Conservation (phyloP, 1,140 invertebrate genomes). For the Zaprionus vittiger region DNA sequence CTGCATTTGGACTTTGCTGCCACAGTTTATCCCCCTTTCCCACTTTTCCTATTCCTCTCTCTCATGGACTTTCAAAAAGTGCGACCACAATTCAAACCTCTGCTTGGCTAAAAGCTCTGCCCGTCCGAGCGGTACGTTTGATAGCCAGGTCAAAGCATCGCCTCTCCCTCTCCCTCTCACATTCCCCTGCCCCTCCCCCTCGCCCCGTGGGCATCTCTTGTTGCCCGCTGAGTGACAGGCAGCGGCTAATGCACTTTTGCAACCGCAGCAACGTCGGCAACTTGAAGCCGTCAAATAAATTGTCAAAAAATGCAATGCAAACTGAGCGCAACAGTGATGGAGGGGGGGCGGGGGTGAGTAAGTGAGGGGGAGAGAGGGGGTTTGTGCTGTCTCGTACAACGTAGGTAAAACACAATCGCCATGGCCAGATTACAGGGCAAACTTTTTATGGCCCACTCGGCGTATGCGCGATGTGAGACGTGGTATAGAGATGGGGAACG, state of each 20-base stretch:
- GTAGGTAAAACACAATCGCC: conserved; percentile 63
- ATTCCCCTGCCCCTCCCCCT: not conserved
- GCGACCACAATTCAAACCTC: conserved; percentile 2
- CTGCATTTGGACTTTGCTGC: not conserved
- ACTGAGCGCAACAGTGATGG: not conserved
- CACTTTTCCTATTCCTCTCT: not conserved
- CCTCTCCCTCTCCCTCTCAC: not conserved
- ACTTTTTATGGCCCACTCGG: conserved; percentile 68
- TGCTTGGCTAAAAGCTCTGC: not conserved
- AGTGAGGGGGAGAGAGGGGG: too few relatives aligned
- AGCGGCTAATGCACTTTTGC: conserved; percentile 81
- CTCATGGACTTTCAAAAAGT: not conserved
- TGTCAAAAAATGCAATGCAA: conserved; percentile 64
- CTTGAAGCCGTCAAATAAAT: conserved; percentile 82
- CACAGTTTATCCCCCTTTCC: not conserved
- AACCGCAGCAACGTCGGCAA: conserved; percentile 79
- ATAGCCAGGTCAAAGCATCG: not conserved
- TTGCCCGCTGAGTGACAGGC: conserved; percentile 62
- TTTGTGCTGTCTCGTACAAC: not conserved
- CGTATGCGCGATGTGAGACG: conserved; percentile 21
- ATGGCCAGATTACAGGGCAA: conserved; percentile 60
- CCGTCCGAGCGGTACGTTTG: not conserved
- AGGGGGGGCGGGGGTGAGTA: too few relatives aligned
- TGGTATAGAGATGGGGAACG: too few relatives aligned
- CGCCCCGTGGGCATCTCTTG: not conserved